Evolutionary conservation across 92 coral and sea anemone species (phyloP), one percentile per base, ranked within the genome.

Genomic region (Heliopora coerulea): DNA sequence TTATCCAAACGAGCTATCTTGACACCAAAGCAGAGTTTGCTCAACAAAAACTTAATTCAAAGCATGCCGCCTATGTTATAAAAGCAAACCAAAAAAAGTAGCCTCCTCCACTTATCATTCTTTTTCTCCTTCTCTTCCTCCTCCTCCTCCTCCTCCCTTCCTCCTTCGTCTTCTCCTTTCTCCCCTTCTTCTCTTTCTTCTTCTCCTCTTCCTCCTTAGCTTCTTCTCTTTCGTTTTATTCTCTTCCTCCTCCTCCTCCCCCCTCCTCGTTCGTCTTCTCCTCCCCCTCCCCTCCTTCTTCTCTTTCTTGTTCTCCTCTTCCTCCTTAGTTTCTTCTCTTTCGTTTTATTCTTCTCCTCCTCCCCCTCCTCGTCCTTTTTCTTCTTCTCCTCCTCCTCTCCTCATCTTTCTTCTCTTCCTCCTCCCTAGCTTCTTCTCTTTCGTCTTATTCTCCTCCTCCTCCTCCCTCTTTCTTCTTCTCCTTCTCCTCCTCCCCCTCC

Each of bases 211-310:
- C n/a, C n/a, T n/a, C n/a, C n/a, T n/a, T n/a, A n/a, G n/a, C n/a
- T n/a, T n/a, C n/a, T n/a, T n/a, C n/a, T n/a, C n/a, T n/a, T n/a
- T n/a, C n/a, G n/a, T n/a, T n/a, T n/a, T n/a, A n/a, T n/a, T 68
- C 26, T 68, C 1, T 44, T 85, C 78, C 66, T 85, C 82, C 59
- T 85, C 85, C 52, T 83, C 89, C 65, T 30, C 44, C 49, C 48
- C 32, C 24, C 60, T 17, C 20, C 40, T 3, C 14, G 20, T 17
- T 79, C 50, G 20, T 0, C 35, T 65, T 21, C 17, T 34, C 31
- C 46, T 35, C 19, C 67, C 62, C 35, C 58, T 78, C 8, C 31
- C 31, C 26, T 48, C 20, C 3, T 73, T 15, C 19, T 65, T 24
- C 42, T 37, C 11, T 37, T 11, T 37, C 11, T 17, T 41, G 8